Base-by-base conservation (phyloP, 2,113 vertebrate genomes). In the Himantopus leucocephalus region DNA sequence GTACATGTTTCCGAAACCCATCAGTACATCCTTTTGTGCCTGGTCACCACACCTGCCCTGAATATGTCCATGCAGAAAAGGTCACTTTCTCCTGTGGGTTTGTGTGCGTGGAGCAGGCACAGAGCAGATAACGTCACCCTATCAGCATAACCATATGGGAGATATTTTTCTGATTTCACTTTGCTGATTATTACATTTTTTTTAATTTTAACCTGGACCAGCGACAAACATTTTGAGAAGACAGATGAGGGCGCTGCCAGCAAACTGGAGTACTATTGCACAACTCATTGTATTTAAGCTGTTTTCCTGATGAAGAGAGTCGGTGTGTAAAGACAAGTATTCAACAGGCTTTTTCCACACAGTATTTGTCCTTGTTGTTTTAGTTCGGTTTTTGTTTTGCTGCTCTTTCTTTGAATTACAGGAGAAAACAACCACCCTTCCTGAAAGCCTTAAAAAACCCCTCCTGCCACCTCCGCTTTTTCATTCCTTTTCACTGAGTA, bases 221-320 rank as follows among this genome's bases (percentile, higher is more conserved):
- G 14, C 43, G 29, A 67, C 34, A 82, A 75, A 55, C 75, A 47
- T 90, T 90, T 95, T 82, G n/a, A 78, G 59, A 85, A 84, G 68
- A 81, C 87, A 93, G 76, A 64, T 35, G 88, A 94, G 90, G 77
- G 70, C 15, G 17, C 90, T 95, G 66, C 67, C 82, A 93, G 43
- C 67, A 93, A 92, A 79, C 41, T 66, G 47, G 74, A 90, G 17
- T 55, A 64, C 56, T 64, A 7, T 43, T 90, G 63, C 71, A 62
- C 19, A 73, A 20, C 23, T 52, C n/a, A 4, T 8, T 74, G 30
- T 47, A 39, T 35, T 72, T 52, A 24, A 72, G 23, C 23, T 59
- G 26, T 68, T 77, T 84, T 91, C 41, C 72, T 84, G n/a, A 81
- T 43, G 70, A 50, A 86, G 58, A 29, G 34, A 66, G 18, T 37